phyloP scores from a whole-genome alignment of 1,140 invertebrate species.

The Zelostemma sp. region DNA sequence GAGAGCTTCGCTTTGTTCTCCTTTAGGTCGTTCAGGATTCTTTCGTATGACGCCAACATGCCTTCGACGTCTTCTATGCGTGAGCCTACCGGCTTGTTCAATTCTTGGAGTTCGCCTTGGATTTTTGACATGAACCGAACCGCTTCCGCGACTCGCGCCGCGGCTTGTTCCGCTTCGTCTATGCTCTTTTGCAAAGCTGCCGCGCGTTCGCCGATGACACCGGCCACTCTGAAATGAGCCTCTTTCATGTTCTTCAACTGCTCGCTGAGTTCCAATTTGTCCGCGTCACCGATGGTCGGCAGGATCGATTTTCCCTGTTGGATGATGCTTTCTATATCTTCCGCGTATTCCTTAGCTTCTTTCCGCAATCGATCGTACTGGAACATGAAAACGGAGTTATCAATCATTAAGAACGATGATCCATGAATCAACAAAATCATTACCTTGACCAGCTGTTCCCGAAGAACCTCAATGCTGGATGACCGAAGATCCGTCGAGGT shows the following conservation, averaged over 20 bases:
- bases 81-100: slow-evolving; percentile 87
- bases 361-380: slow-evolving; percentile 82
- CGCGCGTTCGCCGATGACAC: slow-evolving; percentile 82
- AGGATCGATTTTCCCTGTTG: slow-evolving; percentile 85
- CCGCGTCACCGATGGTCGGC: slow-evolving; percentile 85
- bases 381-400: slow-evolving; percentile 33
- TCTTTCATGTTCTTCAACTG: slow-evolving; percentile 83
- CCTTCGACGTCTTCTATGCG: slow-evolving; percentile 87
- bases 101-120: slow-evolving; percentile 83
- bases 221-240: slow-evolving; percentile 79
- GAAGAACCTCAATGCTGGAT: slow-evolving; percentile 82
- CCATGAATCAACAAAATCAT: neutral
- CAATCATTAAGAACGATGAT: neutral
- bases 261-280: slow-evolving; percentile 84
- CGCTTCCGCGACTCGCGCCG: slow-evolving; percentile 82
- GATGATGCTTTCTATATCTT: slow-evolving; percentile 79
- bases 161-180: slow-evolving; percentile 83
- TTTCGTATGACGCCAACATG: slow-evolving; percentile 82
- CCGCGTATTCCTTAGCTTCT: slow-evolving; percentile 79
- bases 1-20: slow-evolving; percentile 84
- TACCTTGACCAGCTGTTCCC: slow-evolving; percentile 86
- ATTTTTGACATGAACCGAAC: slow-evolving; percentile 84
- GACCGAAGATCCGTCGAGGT: slow-evolving; percentile 83
- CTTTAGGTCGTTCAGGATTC: slow-evolving; percentile 83
- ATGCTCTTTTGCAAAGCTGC: slow-evolving; percentile 80